phyloP scores from a whole-genome alignment of 1,140 invertebrate genomes.

The Bombyx mandarina region DNA sequence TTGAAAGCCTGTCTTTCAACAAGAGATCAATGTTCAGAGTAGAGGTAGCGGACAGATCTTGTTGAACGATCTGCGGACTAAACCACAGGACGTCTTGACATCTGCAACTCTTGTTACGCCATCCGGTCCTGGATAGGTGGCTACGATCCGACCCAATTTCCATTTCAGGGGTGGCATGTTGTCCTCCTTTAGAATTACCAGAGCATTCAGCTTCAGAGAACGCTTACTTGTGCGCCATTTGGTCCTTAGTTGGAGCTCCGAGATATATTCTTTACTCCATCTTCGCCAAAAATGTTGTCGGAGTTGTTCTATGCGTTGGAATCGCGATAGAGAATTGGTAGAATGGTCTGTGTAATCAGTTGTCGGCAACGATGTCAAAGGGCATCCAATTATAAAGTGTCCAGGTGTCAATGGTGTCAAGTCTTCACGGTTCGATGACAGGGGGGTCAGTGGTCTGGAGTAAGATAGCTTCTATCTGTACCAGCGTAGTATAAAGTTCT shows the following conservation, averaged over 20 bases:
- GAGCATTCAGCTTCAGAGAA: constrained; percentile 4
- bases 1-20: constrained; percentile 1
- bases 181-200: constrained; percentile 15
- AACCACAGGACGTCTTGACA: constrained; percentile 6
- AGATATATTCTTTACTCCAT: constrained; percentile 17
- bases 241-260: constrained; percentile 15
- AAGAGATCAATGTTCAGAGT: neutral
- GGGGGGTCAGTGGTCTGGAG: constrained; percentile 12
- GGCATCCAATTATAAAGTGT: constrained; percentile 18
- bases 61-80: constrained; percentile 11
- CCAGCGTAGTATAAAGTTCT: constrained; percentile 14
- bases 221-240: constrained; percentile 15
- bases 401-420: constrained; percentile 12
- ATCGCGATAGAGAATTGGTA: constrained; percentile 9
- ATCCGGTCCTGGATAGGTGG: constrained; percentile 9
- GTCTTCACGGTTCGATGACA: constrained; percentile 11
- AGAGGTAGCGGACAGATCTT: constrained; percentile 8
- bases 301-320: constrained; percentile 5
- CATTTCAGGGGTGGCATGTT: constrained; percentile 13
- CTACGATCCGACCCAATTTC: constrained; percentile 7
- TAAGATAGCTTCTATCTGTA: constrained; percentile 17
- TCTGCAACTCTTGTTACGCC: constrained; percentile 14
- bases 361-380: constrained; percentile 8
- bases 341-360: constrained; percentile 4
- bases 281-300: constrained; percentile 22